Base-by-base conservation (phyloP, 2,888 invertebrate species). In the Acrobasis repandana region DNA sequence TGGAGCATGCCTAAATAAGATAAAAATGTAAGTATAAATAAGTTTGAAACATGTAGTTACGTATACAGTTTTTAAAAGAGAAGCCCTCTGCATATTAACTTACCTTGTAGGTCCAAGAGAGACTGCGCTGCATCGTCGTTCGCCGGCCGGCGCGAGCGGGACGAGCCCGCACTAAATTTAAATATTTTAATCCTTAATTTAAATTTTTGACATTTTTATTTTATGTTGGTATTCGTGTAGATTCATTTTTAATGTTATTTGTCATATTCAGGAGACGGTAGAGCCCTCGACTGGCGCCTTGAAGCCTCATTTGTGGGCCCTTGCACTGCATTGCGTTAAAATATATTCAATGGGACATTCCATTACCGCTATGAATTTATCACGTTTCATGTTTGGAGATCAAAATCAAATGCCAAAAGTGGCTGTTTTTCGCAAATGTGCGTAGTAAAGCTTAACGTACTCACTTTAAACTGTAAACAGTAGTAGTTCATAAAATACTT, bases 151-250 rank as follows among this genome's bases (percentile, higher is more conserved):
- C 82, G 80, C 80, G 83, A 76, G 78, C 83, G 82, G 84, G 88
- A 85, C 82, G 79, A 83, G 84, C 80, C 83, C 88, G 90, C 88
- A 92, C 91, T 92, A 92, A 92, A 92, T 92, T 92, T 91, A 83
- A 92, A 92, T 92, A 92, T 91, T 92, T 92, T 91, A 92, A 91
- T 91, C 91, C 91, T 92, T 91, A 92, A 91, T 92, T 92, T 91
- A 91, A 92, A 91, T 91, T 92, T 92, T 90, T 92, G 91, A 91
- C 92, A 90, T 92, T 92, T 92, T 92, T 92, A 92, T 92, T 91
- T 92, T 89, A 91, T 89, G 90, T 90, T 91, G 83, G 90, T 90
- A 90, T 90, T 90, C 89, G 87, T 90, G 90, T 91, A 90, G 88
- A 89, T 90, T 87, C 84, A 86, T 90, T 90, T 88, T 88, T 90